Evolutionary conservation across 2,888 invertebrate species (phyloP), one percentile per base, ranked within the genome.

Genomic region (Brachynemurus nebulosus): DNA sequence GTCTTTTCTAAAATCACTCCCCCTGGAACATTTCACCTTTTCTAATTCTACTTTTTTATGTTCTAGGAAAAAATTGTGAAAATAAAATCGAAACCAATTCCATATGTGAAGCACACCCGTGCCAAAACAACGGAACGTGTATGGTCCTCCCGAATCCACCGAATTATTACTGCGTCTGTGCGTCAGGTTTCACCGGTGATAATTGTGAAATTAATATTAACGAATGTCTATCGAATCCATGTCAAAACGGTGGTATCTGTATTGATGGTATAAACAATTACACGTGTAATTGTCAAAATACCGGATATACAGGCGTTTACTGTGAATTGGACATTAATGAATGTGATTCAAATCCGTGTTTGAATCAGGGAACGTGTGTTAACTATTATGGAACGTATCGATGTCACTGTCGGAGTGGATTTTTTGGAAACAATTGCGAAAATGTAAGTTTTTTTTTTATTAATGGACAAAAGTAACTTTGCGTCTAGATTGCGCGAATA

Each of bases 291-390:
- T 90, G 90, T 62, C 65, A 69, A 38, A 71, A 71, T 54, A 86
- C 86, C 0, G 84, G 86, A 2, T 88, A 84, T 63, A 67, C 66
- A 16, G 88, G 89, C 4, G 58, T 68, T 8, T 69, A 78, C 8
- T 90, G 90, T 62, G 80, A 85, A 54, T 61, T 69, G 12, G 86
- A 90, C 63, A 76, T 88, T 53, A 78, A 90, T 65, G 89, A 90
- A 64, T 90, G 89, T 61, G 55, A 62, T 42, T 68, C 70, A 50
- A 72, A 74, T 49, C 85, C 86, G 12, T 83, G 82, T 55, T 59
- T 71, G 39, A 84, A 86, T 52, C 74, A 76, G 50, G 88, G 86
- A 19, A 70, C 73, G 36, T 89, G 89, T 65, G 86, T 79, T 62
- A 85, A 88, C 63, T 84, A 78, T 44, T 86, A 86, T 62, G 88